Percentiles rank a stretch among this genome's conserved stretches.
phyloP scores from a whole-genome alignment of 2,113 vertebrate species.

The Terrapene triunguis region DNA sequence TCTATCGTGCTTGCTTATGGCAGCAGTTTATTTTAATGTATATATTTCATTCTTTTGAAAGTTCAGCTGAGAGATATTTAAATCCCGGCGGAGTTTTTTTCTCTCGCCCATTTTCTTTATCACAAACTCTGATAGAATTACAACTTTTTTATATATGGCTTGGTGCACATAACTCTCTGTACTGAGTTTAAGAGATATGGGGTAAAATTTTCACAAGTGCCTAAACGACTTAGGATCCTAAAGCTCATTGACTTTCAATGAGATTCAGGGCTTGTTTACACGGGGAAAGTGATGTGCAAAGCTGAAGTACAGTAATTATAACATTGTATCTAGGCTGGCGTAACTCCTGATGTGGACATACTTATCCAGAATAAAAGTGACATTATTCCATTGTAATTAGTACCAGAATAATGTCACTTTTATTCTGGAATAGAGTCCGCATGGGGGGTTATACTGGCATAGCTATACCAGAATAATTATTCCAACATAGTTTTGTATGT shows the following conservation, averaged over 20 bases:
- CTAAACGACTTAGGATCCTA: not conserved
- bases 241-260: not conserved
- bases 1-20: not conserved
- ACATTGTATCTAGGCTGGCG: not conserved
- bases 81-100: not conserved
- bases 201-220: slow-evolving; percentile 17
- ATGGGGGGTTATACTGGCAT: not conserved
- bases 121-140: slow-evolving; percentile 38
- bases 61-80: not conserved
- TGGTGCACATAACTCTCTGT: not conserved
- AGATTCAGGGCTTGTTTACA: not conserved
- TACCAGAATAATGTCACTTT: not conserved
- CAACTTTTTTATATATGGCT: not conserved
- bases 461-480: not conserved
- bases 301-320: not conserved
- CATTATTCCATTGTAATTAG: not conserved
- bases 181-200: not conserved
- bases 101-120: not conserved
- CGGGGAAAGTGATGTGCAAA: not conserved
- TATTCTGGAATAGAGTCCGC: not conserved
- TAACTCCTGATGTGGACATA: not conserved
- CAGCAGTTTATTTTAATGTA: not conserved
- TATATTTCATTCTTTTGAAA: slow-evolving; percentile 23
- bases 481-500: not conserved
- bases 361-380: not conserved